Evolutionary conservation across 2,113 vertebrate species (phyloP), one percentile per base, ranked within the genome.

Genomic region (Solea senegalensis): DNA sequence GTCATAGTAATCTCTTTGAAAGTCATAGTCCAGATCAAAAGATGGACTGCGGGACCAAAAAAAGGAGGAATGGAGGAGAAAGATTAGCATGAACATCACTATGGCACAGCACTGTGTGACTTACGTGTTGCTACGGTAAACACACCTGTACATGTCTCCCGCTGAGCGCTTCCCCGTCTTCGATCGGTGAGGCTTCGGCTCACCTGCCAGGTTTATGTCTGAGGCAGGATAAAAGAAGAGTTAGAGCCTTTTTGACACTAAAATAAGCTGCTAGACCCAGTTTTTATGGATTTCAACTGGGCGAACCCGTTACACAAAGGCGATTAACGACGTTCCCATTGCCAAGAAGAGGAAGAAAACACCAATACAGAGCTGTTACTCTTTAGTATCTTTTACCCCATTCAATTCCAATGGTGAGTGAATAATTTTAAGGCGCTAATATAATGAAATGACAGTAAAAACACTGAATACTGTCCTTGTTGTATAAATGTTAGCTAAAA

Each of bases 121-220:
- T 16, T 14, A 14, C 0, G 3, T 21, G 26, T 10, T 5, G 34
- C 9, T 21, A 21, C 21, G 21, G 21, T 21, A 21, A 1, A 27
- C 77, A 7, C 58, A 96, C 96, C 96, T 95, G 92, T 96, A 96
- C 95, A 96, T 96, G 90, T 96, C 95, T 71, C 95, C 95, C 16
- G 95, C 95, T 51, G 95, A 95, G 64, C 95, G 94, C 82, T 96
- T 96, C 78, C 86, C 93, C 0, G 95, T 93, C 88, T 96, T 97
- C 8, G 94, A 94, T 81, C 95, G 87, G 84, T 96, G 96, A 76
- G 94, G 94, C 84, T 96, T 97, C n/a, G 96, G 96, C 83, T 96
- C 96, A 46, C 95, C 94, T 6, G 95, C 95, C 90, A 97, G 92
- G 86, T 97, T 97, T 74, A 97, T 97, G 84, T 97, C 96, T 96